Evolutionary conservation across 2,888 invertebrate genomes (phyloP).

Genomic region (Limenitis camilla): DNA sequence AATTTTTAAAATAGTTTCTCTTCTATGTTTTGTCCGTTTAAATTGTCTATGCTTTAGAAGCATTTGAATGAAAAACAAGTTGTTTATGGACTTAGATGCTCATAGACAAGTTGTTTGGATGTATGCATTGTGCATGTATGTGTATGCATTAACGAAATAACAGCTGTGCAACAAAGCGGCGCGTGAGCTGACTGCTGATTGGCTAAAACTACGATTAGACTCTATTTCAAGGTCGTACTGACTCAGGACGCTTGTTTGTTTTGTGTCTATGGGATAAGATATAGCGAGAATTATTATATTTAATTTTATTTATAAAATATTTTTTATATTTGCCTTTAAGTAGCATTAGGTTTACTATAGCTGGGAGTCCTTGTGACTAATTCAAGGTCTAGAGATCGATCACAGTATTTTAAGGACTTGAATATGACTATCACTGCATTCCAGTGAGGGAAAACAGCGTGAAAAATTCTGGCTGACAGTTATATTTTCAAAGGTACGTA

Average conservation of each 20-base stretch:
- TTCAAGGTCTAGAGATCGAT: too few species aligned
- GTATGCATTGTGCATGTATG: too few species aligned
- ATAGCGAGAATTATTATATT: conserved; percentile 25
- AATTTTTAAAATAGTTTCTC: too few species aligned
- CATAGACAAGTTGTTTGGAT: too few species aligned
- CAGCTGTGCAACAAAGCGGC: conserved; percentile 39
- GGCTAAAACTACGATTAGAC: conserved; percentile 68
- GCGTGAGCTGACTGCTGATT: conserved; percentile 61
- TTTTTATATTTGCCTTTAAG: too few species aligned
- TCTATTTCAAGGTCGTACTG: conserved; percentile 63
- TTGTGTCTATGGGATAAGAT: conserved; percentile 25
- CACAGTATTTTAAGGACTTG: too few species aligned
- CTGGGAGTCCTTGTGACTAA: too few species aligned
- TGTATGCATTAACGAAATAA: conserved; percentile 17
- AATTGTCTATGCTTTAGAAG: background rate
- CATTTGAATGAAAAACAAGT: background rate
- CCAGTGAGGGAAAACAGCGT: too few species aligned
- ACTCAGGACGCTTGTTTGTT: conserved; percentile 55
- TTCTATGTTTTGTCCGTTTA: background rate
- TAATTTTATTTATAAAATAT: conserved; percentile 3
- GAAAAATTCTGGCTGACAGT: too few species aligned
- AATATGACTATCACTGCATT: too few species aligned
- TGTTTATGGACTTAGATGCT: background rate
- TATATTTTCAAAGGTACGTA: too few species aligned
- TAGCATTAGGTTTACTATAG: too few species aligned